A percentile compares a stretch with the other conserved stretches of the same genome.
phyloP scores from a whole-genome alignment of 2,888 invertebrate species.

The Plebejus melissa region DNA sequence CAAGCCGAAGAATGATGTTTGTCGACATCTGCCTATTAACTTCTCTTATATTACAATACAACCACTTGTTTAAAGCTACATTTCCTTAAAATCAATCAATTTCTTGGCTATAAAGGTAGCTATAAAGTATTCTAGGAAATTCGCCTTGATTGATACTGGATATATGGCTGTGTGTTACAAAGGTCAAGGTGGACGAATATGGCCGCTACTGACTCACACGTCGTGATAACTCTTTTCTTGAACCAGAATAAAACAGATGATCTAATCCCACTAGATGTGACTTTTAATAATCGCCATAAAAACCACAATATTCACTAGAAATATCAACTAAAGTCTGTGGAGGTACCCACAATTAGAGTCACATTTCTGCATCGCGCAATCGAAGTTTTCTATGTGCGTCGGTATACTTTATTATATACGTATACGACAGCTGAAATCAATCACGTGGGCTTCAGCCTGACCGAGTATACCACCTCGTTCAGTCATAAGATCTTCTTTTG shows the following conservation, averaged over 20 bases:
- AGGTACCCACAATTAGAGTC: no score
- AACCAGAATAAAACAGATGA: neutral
- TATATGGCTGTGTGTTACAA: neutral
- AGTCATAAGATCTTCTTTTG: no score
- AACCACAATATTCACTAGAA: neutral
- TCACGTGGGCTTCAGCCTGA: no score
- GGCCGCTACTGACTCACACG: neutral
- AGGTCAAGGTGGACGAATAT: neutral
- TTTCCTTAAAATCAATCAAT: neutral
- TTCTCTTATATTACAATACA: no score
- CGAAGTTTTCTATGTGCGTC: no score
- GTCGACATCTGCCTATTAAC: no score
- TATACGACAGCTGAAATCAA: no score
- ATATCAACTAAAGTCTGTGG: no score
- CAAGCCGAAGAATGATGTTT: no score
- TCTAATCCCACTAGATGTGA: neutral
- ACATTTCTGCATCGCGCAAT: no score
- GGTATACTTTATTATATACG: no score
- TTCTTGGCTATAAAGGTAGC: neutral
- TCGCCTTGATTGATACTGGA: conserved; percentile 6
- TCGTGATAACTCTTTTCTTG: neutral
- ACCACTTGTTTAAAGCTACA: neutral
- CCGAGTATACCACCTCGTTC: no score
- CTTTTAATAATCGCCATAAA: neutral
- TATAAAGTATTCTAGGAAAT: neutral